Evolutionary conservation across 2,113 vertebrate species (phyloP).

Genomic region (Coptodon rendalli): DNA sequence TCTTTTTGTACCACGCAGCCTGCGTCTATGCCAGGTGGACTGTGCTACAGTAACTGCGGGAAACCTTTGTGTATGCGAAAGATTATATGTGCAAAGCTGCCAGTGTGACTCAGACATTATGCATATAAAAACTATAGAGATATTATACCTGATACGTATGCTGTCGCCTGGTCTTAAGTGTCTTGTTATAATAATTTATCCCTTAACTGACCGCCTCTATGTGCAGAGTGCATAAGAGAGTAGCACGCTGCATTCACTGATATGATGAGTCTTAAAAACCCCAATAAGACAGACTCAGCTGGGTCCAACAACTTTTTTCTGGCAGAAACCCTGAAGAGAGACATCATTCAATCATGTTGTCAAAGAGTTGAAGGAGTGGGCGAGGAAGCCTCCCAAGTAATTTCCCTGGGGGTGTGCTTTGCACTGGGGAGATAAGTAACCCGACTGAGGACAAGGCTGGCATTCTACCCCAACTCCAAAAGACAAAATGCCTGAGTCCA

Average conservation of each 20-base stretch:
- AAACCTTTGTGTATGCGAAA: neutral
- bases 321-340: neutral
- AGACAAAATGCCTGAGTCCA: conserved; percentile 49
- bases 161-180: neutral
- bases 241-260: neutral
- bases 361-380: neutral
- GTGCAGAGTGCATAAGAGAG: neutral
- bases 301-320: neutral
- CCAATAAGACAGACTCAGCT: neutral
- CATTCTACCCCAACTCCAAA: conserved; percentile 50
- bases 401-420: conserved; percentile 41
- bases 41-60: neutral
- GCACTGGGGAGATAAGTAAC: conserved; percentile 51
- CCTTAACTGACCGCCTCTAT: neutral
- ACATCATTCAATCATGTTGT: conserved; percentile 3
- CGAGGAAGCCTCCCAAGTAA: neutral
- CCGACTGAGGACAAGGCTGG: conserved; percentile 51
- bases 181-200: neutral
- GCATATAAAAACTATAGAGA: neutral
- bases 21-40: neutral
- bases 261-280: neutral
- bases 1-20: neutral
- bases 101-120: neutral
- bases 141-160: neutral
- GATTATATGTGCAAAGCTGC: neutral